Conservation (phyloP, 1,140 invertebrate genomes). For the Caenorhabditis inopinata region DNA sequence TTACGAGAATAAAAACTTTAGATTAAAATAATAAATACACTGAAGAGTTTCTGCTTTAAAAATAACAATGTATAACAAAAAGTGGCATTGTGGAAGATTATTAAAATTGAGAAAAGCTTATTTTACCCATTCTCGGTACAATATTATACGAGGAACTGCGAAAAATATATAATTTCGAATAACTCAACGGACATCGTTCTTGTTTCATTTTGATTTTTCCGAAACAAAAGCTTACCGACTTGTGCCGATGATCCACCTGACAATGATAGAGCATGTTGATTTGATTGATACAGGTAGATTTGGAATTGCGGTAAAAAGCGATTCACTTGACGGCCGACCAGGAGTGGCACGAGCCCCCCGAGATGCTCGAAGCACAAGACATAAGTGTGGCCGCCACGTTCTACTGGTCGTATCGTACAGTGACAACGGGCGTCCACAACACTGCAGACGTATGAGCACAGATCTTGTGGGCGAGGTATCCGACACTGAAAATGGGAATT, state of each 20-base stretch:
- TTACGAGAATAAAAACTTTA: too few species aligned
- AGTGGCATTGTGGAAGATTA: too few species aligned
- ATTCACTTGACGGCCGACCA: conserved; percentile 90
- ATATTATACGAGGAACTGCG: too few species aligned
- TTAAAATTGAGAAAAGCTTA: too few species aligned
- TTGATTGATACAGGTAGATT: conserved; percentile 88
- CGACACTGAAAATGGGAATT: conserved; percentile 75
- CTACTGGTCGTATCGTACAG: conserved; percentile 79
- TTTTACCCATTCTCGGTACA: too few species aligned
- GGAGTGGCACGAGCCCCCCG: conserved; percentile 88
- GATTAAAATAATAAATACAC: too few species aligned
- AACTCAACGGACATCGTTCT: too few species aligned
- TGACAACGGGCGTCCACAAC: conserved; percentile 89
- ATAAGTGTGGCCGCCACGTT: conserved; percentile 71
- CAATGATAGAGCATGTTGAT: conserved; percentile 67
- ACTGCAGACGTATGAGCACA: conserved; percentile 87
- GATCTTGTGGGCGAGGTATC: conserved; percentile 81
- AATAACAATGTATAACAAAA: too few species aligned
- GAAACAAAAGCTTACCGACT: conserved; percentile 53
- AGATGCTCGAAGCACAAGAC: conserved; percentile 93
- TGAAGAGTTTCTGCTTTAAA: too few species aligned
- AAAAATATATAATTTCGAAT: too few species aligned
- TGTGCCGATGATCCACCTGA: conserved; percentile 54
- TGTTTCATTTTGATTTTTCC: not conserved
- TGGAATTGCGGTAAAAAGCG: conserved; percentile 97